Percentiles rank a stretch among this genome's conserved stretches.
These are phyloP conservation scores for Leucophora obtusa DNA, from an alignment of 2,888 invertebrate genomes.

Conservation along the genomic window DNA sequence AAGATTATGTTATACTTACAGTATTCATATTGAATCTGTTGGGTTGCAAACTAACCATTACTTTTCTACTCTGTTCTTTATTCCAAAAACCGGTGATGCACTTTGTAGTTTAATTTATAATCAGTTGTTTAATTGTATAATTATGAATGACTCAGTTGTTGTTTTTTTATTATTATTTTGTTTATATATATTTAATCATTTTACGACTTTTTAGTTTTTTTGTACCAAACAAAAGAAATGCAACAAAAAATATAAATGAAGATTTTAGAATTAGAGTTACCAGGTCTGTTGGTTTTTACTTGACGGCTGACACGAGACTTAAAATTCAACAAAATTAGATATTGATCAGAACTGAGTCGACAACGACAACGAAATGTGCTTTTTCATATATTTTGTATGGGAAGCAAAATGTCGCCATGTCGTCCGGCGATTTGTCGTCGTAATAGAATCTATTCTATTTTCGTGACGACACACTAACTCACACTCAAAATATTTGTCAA, in stretches of 20 bases:
- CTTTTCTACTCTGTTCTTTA: not conserved
- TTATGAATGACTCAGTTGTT: conserved; percentile 41
- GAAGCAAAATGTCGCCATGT: no score
- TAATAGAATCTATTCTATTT: no score
- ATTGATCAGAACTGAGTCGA: no score
- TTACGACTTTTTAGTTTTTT: conserved; percentile 1
- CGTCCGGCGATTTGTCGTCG: no score
- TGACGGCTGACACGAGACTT: no score
- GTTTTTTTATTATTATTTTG: not conserved
- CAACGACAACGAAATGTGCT: no score
- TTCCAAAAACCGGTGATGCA: conserved; percentile 6
- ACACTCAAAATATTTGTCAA: no score
- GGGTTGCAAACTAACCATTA: conserved; percentile 63
- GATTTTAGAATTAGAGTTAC: not conserved
- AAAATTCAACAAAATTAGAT: no score
- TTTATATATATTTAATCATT: conserved; percentile 14
- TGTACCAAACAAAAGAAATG: conserved; percentile 17
- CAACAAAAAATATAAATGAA: conserved; percentile 6
- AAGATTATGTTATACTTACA: conserved; percentile 57
- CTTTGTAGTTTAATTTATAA: not conserved
- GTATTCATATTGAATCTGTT: conserved; percentile 68
- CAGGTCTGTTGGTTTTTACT: no score
- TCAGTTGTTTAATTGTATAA: conserved; percentile 12
- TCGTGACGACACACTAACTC: no score
- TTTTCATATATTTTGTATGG: no score